These are phyloP conservation scores for Mesitornis unicolor DNA, from an alignment of 2,113 vertebrate species.

Conservation along the genomic window DNA sequence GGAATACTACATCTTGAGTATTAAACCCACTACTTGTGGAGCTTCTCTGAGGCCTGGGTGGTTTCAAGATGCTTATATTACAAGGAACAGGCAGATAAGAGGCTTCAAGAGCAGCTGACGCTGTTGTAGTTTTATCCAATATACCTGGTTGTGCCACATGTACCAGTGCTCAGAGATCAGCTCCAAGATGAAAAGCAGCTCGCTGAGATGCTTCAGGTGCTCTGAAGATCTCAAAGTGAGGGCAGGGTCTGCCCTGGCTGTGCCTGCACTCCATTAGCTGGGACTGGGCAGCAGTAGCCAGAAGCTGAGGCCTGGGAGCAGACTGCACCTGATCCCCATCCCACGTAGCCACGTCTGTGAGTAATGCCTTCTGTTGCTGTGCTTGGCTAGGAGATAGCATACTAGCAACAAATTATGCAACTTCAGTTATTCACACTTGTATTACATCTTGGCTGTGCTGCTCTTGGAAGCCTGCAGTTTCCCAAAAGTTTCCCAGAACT, in stretches of 20 bases:
- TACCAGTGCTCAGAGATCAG: not conserved
- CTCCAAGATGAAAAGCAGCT: not conserved
- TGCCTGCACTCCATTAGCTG: not conserved
- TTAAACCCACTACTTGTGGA: not conserved
- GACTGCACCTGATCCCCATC: not conserved
- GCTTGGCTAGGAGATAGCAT: not conserved
- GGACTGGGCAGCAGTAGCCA: not conserved
- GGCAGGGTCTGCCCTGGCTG: not conserved
- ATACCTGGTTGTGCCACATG: rapidly evolving
- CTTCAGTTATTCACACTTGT: slow-evolving; percentile 40
- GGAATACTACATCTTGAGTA: rapidly evolving
- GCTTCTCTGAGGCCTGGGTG: not conserved
- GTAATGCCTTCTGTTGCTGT: slow-evolving; percentile 28
- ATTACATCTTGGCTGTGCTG: slow-evolving; percentile 16
- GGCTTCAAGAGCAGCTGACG: not conserved
- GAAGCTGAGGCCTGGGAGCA: not conserved
- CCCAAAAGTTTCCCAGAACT: slow-evolving; percentile 7
- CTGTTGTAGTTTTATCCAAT: rapidly evolving
- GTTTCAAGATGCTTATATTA: not conserved
- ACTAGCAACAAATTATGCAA: not conserved
- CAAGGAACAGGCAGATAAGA: not conserved
- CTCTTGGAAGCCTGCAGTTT: slow-evolving; percentile 21
- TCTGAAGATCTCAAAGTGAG: not conserved
- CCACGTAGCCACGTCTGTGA: not conserved
- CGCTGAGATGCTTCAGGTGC: not conserved